Evolutionary conservation across 1,140 invertebrate species (phyloP), one percentile per base, ranked within the genome.

Genomic region (Oreohelix idahoensis): DNA sequence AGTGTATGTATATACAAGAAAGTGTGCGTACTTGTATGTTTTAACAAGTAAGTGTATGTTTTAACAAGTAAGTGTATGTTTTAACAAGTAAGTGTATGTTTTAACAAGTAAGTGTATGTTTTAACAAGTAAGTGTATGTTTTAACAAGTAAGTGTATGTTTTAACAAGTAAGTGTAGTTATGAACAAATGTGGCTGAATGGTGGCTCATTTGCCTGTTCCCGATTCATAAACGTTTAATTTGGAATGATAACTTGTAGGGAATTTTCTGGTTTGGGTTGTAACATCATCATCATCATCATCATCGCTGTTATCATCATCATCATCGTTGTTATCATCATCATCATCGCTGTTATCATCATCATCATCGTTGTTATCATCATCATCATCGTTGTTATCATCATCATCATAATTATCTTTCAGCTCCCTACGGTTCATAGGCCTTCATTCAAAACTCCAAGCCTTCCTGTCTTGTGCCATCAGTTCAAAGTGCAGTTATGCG

Each of bases 321-420:
- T 5, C 39, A 74, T 26, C 39, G n/a, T 38, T 17, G 1, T 17
- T 0, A 58, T 58, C 53, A 58, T 58, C 53, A 17, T 58, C 53
- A 58, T 58, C 53, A 58, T 58, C n/a, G n/a, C n/a, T 58, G 53
- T 58, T n/a, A 58, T 58, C 53, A 58, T 58, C 53, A 58, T 58
- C 53, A 58, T 58, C 53, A 58, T 58, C n/a, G n/a, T 58, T n/a
- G n/a, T 58, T n/a, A 58, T 58, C n/a, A 58, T n/a, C n/a, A n/a
- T n/a, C n/a, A n/a, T n/a, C n/a, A n/a, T n/a, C n/a, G n/a, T 58
- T 58, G n/a, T n/a, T n/a, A n/a, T n/a, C n/a, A n/a, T n/a, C n/a
- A n/a, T n/a, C n/a, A n/a, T n/a, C n/a, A n/a, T n/a, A n/a, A 58
- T 58, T 58, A 58, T 58, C 53, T 17, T 58, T 58, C 15, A 17